phyloP scores from a whole-genome alignment of 2,888 invertebrate genomes.

The Tetragonisca angustula region DNA sequence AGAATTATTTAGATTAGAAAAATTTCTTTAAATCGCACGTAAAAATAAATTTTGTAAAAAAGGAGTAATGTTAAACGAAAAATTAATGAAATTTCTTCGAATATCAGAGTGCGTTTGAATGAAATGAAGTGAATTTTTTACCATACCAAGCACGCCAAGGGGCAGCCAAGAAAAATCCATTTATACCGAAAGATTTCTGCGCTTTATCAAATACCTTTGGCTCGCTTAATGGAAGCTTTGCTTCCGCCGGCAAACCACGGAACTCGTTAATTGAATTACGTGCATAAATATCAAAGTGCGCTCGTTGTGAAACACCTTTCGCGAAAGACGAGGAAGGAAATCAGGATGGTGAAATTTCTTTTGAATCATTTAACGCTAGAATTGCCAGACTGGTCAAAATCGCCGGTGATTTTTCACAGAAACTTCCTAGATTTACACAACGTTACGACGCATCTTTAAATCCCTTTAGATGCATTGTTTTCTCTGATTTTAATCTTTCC shows the following conservation, averaged over 20 bases:
- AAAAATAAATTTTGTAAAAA: neutral
- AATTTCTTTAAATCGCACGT: neutral
- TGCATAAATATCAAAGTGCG: neutral
- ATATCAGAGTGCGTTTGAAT: neutral
- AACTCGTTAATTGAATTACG: constrained; percentile 5
- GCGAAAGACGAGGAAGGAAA: neutral
- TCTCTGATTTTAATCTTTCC: no score
- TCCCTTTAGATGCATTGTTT: no score
- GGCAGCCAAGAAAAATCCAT: neutral
- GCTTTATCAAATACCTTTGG: neutral
- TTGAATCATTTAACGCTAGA: neutral
- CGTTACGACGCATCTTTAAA: no score
- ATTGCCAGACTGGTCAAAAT: neutral
- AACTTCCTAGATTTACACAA: no score
- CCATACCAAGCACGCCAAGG: neutral
- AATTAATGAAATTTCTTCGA: neutral
- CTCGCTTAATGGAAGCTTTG: neutral
- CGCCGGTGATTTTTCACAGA: no score
- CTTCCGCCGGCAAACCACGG: neutral
- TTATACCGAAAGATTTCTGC: neutral
- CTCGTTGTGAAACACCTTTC: neutral
- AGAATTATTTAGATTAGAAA: neutral
- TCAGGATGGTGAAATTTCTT: neutral
- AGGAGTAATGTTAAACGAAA: neutral
- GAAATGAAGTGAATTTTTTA: neutral